phyloP scores from a whole-genome alignment of 2,797 vertebrate genomes.

The Huso huso region DNA sequence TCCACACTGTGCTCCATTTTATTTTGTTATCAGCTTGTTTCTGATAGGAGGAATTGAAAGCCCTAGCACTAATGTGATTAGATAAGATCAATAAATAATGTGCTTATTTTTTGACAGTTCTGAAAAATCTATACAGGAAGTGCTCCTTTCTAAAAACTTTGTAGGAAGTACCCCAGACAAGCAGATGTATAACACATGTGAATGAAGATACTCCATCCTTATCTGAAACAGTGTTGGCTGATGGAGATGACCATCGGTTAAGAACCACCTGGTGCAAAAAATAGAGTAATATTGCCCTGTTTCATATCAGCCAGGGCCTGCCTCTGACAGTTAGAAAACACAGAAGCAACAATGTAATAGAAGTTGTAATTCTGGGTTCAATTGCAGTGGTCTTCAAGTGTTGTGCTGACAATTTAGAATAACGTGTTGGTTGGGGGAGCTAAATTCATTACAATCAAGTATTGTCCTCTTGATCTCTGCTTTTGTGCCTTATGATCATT shows the following conservation, averaged over 20 bases:
- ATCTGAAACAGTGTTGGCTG: slow-evolving; percentile 21
- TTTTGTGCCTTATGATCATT: too few species aligned
- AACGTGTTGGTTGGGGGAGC: too few species aligned
- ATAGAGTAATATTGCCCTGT: too few species aligned
- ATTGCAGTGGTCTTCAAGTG: too few species aligned
- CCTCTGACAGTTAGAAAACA: too few species aligned
- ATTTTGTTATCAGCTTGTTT: slow-evolving; percentile 2
- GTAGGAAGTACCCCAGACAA: slow-evolving; percentile 37
- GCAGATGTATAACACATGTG: slow-evolving; percentile 44
- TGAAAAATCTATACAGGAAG: slow-evolving; percentile 18
- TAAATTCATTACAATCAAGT: too few species aligned
- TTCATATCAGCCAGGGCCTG: too few species aligned
- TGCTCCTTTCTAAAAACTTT: slow-evolving; percentile 23
- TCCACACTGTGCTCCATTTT: background rate
- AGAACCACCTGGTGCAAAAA: too few species aligned
- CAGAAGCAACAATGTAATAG: too few species aligned
- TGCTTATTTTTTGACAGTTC: slow-evolving; percentile 30
- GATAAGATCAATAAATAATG: slow-evolving; percentile 34
- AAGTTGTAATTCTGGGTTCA: too few species aligned
- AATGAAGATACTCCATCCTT: slow-evolving; percentile 21
- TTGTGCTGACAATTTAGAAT: too few species aligned
- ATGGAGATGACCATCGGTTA: slow-evolving; percentile 42
- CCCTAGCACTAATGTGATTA: slow-evolving; percentile 14
- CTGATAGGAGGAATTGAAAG: slow-evolving; percentile 13
- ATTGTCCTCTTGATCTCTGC: too few species aligned